Evolutionary conservation across 2,797 vertebrate species (phyloP).

Genomic region (Diceros bicornis): DNA sequence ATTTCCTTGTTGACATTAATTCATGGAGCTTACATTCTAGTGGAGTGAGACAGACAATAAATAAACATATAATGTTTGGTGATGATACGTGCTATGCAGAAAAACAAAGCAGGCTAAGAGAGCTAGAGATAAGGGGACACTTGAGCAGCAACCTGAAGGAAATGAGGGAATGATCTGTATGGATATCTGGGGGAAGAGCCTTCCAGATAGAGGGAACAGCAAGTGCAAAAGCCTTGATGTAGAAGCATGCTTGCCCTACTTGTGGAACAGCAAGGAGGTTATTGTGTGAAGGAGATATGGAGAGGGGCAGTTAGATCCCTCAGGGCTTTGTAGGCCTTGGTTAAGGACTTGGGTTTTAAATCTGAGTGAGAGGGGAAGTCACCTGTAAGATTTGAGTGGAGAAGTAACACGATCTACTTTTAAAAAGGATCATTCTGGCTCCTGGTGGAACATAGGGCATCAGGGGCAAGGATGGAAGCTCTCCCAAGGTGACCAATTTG

Average conservation of each 20-base stretch:
- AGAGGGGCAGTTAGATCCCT: background rate
- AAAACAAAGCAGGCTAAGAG: constrained; percentile 6
- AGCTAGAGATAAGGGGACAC: background rate
- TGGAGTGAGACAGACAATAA: background rate
- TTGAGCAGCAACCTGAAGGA: background rate
- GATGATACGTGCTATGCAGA: background rate
- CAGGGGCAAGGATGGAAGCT: constrained; percentile 4
- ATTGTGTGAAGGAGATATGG: background rate
- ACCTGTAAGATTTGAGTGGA: constrained; percentile 22
- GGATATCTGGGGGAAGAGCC: background rate
- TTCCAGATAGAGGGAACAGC: background rate
- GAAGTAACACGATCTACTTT: background rate
- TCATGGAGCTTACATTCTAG: constrained; percentile 18
- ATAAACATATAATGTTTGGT: background rate
- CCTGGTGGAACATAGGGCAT: background rate
- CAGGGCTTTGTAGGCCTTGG: background rate
- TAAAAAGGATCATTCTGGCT: background rate
- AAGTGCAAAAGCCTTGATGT: background rate
- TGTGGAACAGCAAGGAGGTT: background rate
- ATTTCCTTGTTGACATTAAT: constrained; percentile 54
- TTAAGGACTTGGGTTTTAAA: constrained; percentile 55
- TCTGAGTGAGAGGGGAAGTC: constrained; percentile 35
- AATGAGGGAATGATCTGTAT: background rate
- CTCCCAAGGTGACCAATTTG: constrained; percentile 46
- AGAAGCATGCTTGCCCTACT: background rate